Base-by-base conservation (phyloP, 2,888 invertebrate genomes). In the Amorpha juglandis region DNA sequence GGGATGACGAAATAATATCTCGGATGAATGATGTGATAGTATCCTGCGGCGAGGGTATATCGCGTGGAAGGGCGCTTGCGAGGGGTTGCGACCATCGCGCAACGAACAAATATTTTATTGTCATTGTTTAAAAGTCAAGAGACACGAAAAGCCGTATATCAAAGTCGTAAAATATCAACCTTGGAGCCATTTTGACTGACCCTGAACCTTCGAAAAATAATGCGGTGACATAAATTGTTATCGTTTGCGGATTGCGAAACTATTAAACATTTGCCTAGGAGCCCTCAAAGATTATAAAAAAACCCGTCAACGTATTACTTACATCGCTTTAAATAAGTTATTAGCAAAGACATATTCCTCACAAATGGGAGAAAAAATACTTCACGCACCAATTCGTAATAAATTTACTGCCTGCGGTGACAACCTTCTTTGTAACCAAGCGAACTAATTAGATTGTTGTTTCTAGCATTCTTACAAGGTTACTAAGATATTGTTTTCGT, bases 1-100 rank as follows among this genome's bases (percentile, higher is more conserved):
- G 71, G 79, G 81, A 84, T 87, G 86, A 84, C 80, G 81, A 83
- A 82, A 87, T 84, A 87, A 86, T 83, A 81, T 83, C 76, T 81
- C 80, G 78, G 80, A 79, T 83, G 82, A 80, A 82, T 83, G 81
- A 78, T 79, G 78, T 76, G 82, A 78, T 78, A 71, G 77, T 76
- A 76, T 81, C 83, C 83, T 74, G 82, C 70, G 82, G 84, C 62
- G 83, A 79, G 76, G 81, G 79, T 76, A 80, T 84, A 83, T 81
- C 76, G 79, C 69, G 75, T 73, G 81, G 81, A 85, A 87, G 86
- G 88, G 87, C 74, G 73, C 64, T 58, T 67, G 63, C 63, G 55
- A 69, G 68, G 78, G 75, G 78, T 76, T 75, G 72, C 72, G 76
- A 74, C 76, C 74, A 68, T 69, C 72, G 70, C 68, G 67, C 71